A percentile compares a stretch with the other conserved stretches of the same genome.
Conservation (phyloP, 2,113 vertebrate species). For the Pipa parva region DNA sequence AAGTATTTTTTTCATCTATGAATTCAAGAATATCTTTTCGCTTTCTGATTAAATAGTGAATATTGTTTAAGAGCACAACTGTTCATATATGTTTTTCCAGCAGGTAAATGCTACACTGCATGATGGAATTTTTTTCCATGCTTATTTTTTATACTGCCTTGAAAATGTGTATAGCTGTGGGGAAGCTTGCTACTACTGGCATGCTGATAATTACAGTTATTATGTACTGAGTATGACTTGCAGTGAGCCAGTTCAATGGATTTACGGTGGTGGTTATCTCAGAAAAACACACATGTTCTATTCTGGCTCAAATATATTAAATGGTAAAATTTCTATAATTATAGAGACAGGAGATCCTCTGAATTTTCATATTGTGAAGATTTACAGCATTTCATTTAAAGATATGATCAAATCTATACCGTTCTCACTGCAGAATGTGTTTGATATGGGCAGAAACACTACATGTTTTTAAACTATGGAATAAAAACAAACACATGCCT, state of each 20-base stretch:
- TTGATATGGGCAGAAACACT: background rate
- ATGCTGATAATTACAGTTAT: constrained; percentile 29
- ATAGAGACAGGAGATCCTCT: background rate
- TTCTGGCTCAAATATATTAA: background rate
- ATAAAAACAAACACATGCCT: no score
- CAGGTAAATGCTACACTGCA: background rate
- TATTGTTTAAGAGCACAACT: background rate
- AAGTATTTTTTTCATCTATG: background rate
- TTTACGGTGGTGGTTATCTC: constrained; percentile 29
- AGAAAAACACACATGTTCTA: constrained; percentile 9
- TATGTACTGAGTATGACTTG: constrained; percentile 14
- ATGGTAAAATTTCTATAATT: constrained; percentile 8
- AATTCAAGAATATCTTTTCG: background rate
- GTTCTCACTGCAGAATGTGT: background rate
- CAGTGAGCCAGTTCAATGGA: constrained; percentile 35
- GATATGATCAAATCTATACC: background rate
- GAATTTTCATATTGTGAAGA: background rate
- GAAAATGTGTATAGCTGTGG: constrained; percentile 14
- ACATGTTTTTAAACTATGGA: background rate
- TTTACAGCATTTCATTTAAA: background rate
- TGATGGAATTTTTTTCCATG: constrained; percentile 3
- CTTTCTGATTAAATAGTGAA: background rate
- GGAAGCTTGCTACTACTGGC: constrained; percentile 7
- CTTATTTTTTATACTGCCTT: constrained; percentile 1
- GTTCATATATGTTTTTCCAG: background rate